Conservation (phyloP, 2,113 vertebrate genomes). For the Nycticebus coucang region DNA sequence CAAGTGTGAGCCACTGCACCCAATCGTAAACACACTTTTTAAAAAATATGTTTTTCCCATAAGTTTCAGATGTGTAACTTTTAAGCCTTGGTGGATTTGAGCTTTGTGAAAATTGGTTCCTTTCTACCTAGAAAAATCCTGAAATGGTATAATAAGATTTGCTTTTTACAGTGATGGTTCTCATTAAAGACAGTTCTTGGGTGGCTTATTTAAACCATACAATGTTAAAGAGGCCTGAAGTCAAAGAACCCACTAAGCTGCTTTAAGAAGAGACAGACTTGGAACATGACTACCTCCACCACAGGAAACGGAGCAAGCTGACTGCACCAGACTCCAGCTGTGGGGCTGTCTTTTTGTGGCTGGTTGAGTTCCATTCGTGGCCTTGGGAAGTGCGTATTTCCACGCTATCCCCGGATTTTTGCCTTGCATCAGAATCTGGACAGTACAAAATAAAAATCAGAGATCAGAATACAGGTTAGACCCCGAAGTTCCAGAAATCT, state of each 20-base stretch:
- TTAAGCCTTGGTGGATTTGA: neutral
- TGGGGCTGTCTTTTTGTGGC: constrained; percentile 87
- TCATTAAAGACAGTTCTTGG: neutral
- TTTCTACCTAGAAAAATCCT: neutral
- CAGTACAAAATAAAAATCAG: neutral
- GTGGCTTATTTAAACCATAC: neutral
- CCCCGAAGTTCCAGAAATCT: constrained; percentile 17
- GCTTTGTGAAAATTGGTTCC: neutral
- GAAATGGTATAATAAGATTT: neutral
- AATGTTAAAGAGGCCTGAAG: constrained; percentile 5
- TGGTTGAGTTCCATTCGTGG: constrained; percentile 78
- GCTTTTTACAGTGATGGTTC: neutral
- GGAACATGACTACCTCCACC: constrained; percentile 89
- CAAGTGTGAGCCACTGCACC: too few relatives aligned
- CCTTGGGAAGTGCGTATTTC: constrained; percentile 94
- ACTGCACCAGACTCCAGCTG: constrained; percentile 92
- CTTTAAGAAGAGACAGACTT: neutral
- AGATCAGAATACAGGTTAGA: neutral
- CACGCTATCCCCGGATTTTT: constrained; percentile 95
- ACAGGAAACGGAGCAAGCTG: constrained; percentile 93
- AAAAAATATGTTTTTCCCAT: neutral
- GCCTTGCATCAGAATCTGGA: constrained; percentile 95
- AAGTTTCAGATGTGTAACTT: neutral
- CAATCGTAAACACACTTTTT: too few relatives aligned
- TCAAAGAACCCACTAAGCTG: neutral